Base-by-base conservation (phyloP, 2,113 vertebrate genomes). In the Ceratotherium simum region DNA sequence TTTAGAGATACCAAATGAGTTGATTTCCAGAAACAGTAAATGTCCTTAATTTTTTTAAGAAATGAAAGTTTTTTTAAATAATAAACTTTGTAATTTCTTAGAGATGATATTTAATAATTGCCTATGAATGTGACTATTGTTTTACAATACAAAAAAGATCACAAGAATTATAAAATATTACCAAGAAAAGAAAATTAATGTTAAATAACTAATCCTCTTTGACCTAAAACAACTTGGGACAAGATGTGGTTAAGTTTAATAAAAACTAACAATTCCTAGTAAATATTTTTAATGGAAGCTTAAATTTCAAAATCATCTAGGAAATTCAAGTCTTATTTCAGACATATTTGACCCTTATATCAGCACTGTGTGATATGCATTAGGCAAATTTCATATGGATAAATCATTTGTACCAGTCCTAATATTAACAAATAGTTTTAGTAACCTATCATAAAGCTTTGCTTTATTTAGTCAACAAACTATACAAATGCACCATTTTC, bases 251-350 rank as follows among this genome's bases (percentile, higher is more conserved):
- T 78, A 33, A 27, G 12, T 64, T 84, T 81, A 89, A 62, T 88
- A 39, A 16, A 42, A 91, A 78, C 11, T 31, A 81, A 76, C 51
- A 78, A 64, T 60, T 46, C 10, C 1, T 48, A 62, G 48, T 86
- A 86, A 93, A 76, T 62, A 56, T 42, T 91, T 81, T 96, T 65
- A 81, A 81, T 56, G 18, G 96, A 96, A 88, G 3, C 16, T 84
- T 80, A 91, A 84, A n/a, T 86, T 42, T 82, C 14, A 84, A 95
- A 95, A 36, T 58, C 27, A 76, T 39, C 31, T 65, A 72, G 21
- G 21, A 86, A 91, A 91, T 11, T 72, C 9, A 80, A 92, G 14
- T 89, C 33, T 85, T 93, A 67, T 73, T 78, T 96, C 1, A 72
- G 88, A 62, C 16, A 0, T 62, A 18, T 62, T 80, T 96, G 6